These are phyloP conservation scores for Irena cyanogastra DNA, from an alignment of 2,113 vertebrate genomes.

Conservation along the genomic window DNA sequence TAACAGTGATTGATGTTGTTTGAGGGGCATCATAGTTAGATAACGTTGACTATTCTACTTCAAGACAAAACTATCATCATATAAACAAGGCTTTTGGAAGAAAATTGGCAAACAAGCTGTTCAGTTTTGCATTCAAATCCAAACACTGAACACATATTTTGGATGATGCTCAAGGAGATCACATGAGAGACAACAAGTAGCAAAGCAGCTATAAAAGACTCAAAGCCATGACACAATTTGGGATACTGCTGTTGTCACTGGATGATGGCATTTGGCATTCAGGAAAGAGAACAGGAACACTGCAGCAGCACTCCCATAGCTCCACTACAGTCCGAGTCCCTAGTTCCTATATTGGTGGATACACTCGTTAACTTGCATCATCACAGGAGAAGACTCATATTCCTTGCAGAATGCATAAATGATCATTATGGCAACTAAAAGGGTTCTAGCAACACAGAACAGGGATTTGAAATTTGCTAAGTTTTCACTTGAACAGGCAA, in stretches of 20 bases:
- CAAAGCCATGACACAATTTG: background rate
- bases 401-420: background rate
- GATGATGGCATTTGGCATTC: background rate
- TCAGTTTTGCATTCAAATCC: background rate
- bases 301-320: background rate
- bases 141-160: background rate
- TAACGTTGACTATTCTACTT: background rate
- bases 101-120: background rate
- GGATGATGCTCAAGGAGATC: background rate
- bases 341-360: background rate
- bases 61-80: background rate
- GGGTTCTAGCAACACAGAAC: background rate
- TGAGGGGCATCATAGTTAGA: background rate
- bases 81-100: background rate
- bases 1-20: background rate
- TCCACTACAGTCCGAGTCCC: background rate
- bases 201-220: background rate
- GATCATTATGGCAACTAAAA: background rate
- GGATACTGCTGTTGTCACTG: background rate
- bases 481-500: background rate
- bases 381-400: background rate
- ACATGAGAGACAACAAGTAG: background rate
- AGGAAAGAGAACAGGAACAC: background rate
- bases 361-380: background rate
- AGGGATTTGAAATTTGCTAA: background rate